These are phyloP conservation scores for Phalanger gymnotis DNA, from an alignment of 2,797 vertebrate genomes.

Conservation along the genomic window DNA sequence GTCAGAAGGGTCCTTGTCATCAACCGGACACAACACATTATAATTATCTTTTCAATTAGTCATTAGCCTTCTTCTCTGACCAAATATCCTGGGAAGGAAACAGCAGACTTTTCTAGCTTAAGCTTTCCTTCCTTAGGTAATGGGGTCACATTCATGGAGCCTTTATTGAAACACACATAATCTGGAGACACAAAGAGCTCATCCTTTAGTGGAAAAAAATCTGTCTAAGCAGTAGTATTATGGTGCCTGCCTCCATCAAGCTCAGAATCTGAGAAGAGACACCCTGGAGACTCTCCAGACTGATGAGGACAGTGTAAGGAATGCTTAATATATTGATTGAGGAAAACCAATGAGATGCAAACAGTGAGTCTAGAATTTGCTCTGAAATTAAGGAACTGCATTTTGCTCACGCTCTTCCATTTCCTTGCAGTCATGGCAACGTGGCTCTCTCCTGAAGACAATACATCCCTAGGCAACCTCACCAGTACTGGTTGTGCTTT, in stretches of 20 bases:
- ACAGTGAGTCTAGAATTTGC: not conserved
- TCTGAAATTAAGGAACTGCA: not conserved
- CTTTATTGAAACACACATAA: not conserved
- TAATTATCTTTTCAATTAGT: constrained; percentile 71
- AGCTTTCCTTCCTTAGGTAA: constrained; percentile 54
- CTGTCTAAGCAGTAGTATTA: not conserved
- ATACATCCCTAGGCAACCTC: not conserved
- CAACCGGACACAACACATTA: constrained; percentile 53
- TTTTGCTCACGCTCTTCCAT: not conserved
- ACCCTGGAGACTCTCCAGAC: not conserved
- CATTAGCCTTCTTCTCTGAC: constrained; percentile 37
- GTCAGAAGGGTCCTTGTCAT: constrained; percentile 39
- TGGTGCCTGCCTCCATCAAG: not conserved
- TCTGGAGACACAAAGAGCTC: not conserved
- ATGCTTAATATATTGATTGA: not conserved
- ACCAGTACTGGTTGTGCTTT: not conserved
- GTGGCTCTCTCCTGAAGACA: not conserved
- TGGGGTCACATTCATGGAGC: constrained; percentile 57
- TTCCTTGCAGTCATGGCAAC: not conserved
- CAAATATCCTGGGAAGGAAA: constrained; percentile 59
- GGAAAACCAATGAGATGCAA: not conserved
- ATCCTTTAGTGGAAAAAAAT: not conserved
- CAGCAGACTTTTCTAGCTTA: constrained; percentile 12
- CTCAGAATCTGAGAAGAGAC: not conserved
- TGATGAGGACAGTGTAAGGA: not conserved